Evolutionary conservation across 1,140 invertebrate species (phyloP).

Genomic region (Andricus grossulariae): DNA sequence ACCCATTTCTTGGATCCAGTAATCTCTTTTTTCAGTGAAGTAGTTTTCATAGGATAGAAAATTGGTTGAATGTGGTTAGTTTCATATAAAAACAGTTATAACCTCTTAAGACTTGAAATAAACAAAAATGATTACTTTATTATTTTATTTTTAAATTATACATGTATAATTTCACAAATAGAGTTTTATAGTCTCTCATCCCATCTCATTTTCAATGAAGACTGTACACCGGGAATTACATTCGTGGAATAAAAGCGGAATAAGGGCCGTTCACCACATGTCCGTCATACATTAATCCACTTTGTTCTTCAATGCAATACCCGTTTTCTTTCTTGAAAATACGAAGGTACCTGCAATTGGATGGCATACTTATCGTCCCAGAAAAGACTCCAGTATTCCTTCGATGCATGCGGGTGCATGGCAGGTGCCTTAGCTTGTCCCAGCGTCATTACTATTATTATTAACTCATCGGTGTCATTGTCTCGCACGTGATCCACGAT

Average conservation of each 20-base stretch:
- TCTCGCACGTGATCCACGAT: constrained; percentile 26
- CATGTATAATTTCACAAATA: not conserved
- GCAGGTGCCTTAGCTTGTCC: constrained; percentile 57
- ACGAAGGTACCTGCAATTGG: constrained; percentile 33
- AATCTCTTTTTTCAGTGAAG: no score
- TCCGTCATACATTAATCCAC: not conserved
- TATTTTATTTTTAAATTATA: constrained; percentile 20
- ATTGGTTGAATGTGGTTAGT: no score
- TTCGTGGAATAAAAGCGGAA: not conserved
- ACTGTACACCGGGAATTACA: not conserved
- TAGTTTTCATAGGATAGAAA: no score
- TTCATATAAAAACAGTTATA: no score
- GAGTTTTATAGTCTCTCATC: not conserved
- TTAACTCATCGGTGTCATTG: constrained; percentile 53
- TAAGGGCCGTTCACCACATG: not conserved
- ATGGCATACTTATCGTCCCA: constrained; percentile 33
- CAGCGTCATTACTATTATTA: constrained; percentile 65
- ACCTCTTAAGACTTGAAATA: constrained; percentile 31
- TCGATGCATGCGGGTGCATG: constrained; percentile 62
- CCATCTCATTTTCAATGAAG: not conserved
- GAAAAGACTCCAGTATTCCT: constrained; percentile 32
- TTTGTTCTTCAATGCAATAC: constrained; percentile 35
- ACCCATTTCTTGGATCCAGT: no score
- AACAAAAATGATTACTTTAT: constrained; percentile 45
- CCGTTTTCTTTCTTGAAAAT: constrained; percentile 42